Base-by-base conservation (phyloP, 2,888 invertebrate species). In the Lasioglossum zephyrum region DNA sequence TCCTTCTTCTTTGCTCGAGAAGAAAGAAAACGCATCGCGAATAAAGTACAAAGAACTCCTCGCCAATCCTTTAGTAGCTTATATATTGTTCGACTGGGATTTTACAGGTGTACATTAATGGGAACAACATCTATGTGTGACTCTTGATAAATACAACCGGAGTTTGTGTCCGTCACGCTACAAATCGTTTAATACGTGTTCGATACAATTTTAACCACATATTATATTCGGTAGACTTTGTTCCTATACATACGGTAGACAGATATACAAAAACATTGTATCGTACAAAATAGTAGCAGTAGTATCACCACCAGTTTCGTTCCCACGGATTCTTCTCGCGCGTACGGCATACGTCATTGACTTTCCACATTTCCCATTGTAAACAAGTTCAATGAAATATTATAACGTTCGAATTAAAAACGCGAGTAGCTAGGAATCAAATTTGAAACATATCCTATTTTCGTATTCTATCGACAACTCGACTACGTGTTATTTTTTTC, bases 211-310 rank as follows among this genome's bases (percentile, higher is more conserved):
- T 86, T 77, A 79, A 83, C 82, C 85, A 82, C 76, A 85, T 90
- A 86, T 74, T 80, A 79, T 83, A 81, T 87, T 86, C 73, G 89
- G 85, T 90, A 91, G 84, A 91, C 85, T 84, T 83, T 85, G 77
- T 83, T 83, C 79, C 90, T 87, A 90, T 89, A 90, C 90, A 90
- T 90, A 88, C 86, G 85, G 89, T 92, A 92, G 91, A 93, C 91
- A 92, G 93, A 93, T 93, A 93, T 94, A 94, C 92, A 93, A 94
- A 87, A 94, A 94, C 92, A 92, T 92, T 90, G 90, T 93, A 92
- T 93, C 92, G 94, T 94, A 94, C 91, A 94, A 94, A 94, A 94
- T 93, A 93, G 92, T 93, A 92, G 91, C 89, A 87, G 81, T 89
- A 89, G 84, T 87, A 84, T 90, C 85, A 91, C 85, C 85, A 87